Percentiles rank a stretch among this genome's conserved stretches.
phyloP scores from a whole-genome alignment of 2,113 vertebrate genomes.

The Nestor notabilis region DNA sequence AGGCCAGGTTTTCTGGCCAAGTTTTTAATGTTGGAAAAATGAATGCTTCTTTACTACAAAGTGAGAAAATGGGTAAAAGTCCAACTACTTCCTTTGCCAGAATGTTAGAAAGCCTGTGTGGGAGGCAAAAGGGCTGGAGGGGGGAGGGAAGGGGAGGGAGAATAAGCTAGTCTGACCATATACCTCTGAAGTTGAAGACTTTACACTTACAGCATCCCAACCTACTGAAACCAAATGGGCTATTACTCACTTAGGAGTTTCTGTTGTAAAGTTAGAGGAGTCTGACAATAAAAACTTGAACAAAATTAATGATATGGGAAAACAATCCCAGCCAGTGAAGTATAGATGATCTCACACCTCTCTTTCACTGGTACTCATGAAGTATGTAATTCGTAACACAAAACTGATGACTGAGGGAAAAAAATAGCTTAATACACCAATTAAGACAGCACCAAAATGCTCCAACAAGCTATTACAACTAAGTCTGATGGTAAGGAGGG shows the following conservation, averaged over 20 bases:
- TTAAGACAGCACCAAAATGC: conserved; percentile 33
- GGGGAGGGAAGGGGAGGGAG: fast-evolving
- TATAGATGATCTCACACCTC: conserved; percentile 39
- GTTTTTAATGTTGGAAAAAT: conserved; percentile 56
- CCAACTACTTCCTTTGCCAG: conserved; percentile 47
- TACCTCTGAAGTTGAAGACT: neutral
- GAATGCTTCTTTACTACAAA: conserved; percentile 26
- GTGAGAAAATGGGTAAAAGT: conserved; percentile 58
- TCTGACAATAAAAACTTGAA: conserved; percentile 31
- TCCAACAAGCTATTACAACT: conserved; percentile 50
- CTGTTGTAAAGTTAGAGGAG: conserved; percentile 21
- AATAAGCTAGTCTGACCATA: neutral
- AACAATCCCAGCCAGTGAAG: conserved; percentile 3
- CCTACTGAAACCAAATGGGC: conserved; percentile 11
- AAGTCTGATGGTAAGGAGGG: conserved; percentile 9
- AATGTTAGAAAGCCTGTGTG: conserved; percentile 31
- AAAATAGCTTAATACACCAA: conserved; percentile 18
- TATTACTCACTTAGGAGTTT: conserved; percentile 44
- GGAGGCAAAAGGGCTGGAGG: neutral
- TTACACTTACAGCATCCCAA: neutral
- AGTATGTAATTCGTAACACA: conserved; percentile 36
- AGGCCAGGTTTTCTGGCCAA: conserved; percentile 9
- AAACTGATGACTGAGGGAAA: conserved; percentile 47
- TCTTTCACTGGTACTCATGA: conserved; percentile 1
- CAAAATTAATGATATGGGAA: conserved; percentile 40